These are phyloP conservation scores for Crotalus viridis DNA, from an alignment of 2,113 vertebrate species.

Conservation along the genomic window DNA sequence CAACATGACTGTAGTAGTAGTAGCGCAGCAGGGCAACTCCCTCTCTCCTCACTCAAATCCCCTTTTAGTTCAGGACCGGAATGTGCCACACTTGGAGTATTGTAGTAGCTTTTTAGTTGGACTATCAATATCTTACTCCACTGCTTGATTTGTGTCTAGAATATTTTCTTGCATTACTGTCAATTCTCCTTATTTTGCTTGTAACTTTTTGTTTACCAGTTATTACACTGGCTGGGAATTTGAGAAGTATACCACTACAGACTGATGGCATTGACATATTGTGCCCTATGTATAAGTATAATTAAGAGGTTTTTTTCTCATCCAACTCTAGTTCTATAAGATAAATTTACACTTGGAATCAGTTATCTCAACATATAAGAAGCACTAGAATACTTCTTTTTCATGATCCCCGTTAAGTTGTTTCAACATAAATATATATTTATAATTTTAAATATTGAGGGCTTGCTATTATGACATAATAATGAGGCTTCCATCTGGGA, in stretches of 20 bases:
- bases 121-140: neutral
- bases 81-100: neutral
- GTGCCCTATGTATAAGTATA: neutral
- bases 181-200: neutral
- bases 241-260: neutral
- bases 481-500: neutral
- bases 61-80: neutral
- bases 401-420: neutral
- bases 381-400: neutral
- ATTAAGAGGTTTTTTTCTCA: neutral
- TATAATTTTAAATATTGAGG: neutral
- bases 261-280: neutral
- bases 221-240: too few species aligned
- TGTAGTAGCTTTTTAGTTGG: neutral
- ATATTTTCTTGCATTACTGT: neutral
- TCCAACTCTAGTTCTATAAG: neutral
- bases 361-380: neutral
- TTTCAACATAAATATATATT: neutral
- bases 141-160: neutral
- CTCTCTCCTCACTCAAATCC: neutral
- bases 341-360: neutral
- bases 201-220: too few species aligned
- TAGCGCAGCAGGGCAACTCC: neutral
- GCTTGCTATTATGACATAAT: neutral
- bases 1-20: too few species aligned